Evolutionary conservation across 2,797 vertebrate species (phyloP), one percentile per base, ranked within the genome.

Genomic region (Notolepis coatsorum): DNA sequence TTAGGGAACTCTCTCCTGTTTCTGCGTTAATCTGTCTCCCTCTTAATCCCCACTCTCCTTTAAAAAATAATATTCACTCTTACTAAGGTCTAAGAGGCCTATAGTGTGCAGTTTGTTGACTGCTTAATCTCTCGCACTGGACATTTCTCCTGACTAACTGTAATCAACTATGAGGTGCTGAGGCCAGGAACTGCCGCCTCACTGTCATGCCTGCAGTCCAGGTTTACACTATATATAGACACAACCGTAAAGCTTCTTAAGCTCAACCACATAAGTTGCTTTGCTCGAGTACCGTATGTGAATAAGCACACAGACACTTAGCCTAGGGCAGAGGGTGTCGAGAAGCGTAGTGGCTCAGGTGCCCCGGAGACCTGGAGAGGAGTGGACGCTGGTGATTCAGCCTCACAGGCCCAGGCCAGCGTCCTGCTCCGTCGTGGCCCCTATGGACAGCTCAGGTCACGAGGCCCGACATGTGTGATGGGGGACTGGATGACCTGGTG

Each of bases 191-290:
- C 38, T 75, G 59, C 58, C 8, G 61, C 51, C 52, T 73, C 41
- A 43, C 51, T 41, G 13, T 65, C 37, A 45, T 54, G 37, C 43
- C 74, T 23, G 41, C 65, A 37, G 46, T 23, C 41, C 45, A 51
- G 12, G n/a, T n/a, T 68, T 55, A 47, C 45, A 55, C 89, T 92
- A 95, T 93, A 94, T 86, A 95, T 94, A 96, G 93, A 67, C 18
- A 70, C 85, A 68, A 12, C 68, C 37, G 71, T 82, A 91, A 97
- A 96, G 93, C 96, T 94, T 90, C 96, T 97, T 96, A 96, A 68
- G 55, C 85, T 89, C 91, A 93, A 93, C 90, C 89, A 86, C 92
- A 88, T 94, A 94, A 86, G 92, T 93, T 90, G 89, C 92, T 94
- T 94, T 93, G 89, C 68, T 62, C 86, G 71, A 89, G 88, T 85